Base-by-base conservation (phyloP, 2,113 vertebrate genomes). In the Chauna torquata region DNA sequence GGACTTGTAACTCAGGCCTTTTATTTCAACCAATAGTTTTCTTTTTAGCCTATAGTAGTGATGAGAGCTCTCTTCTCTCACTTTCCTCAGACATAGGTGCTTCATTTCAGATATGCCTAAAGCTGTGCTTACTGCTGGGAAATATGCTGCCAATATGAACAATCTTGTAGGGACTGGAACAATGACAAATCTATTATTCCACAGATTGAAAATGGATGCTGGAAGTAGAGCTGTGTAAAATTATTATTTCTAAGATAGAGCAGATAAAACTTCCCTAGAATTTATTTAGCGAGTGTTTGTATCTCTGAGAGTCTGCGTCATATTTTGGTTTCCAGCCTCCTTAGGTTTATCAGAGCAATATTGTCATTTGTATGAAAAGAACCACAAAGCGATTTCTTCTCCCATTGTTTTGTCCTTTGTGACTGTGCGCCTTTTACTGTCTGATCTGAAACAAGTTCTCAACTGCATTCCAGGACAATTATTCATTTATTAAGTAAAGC, bases 21-120 rank as follows among this genome's bases (percentile, higher is more conserved):
- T 80, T 45, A 52, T 88, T 77, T 77, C 11, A 34, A 66, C 20
- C 3, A 3, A 25, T 55, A 25, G 5, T 75, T 88, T 80, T 55
- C 58, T 58, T 90, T 93, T 75, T 59, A 74, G 52, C 42, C 62
- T 55, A 34, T 20, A 69, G 36, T 54, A 82, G 65, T 93, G 34
- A 47, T 59, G 64, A 66, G 64, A 76, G 13, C 52, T 88, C 45
- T 85, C 16, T 81, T 78, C 38, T 66, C 20, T 82, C 47, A 52
- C 17, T 32, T 69, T 90, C 75, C 52, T 79, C 40, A 40, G 72
- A 57, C 80, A 52, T 8, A 80, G 24, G 42, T 49, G 30, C 69
- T 95, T 94, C 69, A 87, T 95, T 96, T 96, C 71, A 82, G 34
- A 74, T 24, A 44, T 25, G 57, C 49, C 84, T 92, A 90, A 94